Evolutionary conservation across 2,888 invertebrate genomes (phyloP).

Genomic region (Rhaphigaster nebulosa): DNA sequence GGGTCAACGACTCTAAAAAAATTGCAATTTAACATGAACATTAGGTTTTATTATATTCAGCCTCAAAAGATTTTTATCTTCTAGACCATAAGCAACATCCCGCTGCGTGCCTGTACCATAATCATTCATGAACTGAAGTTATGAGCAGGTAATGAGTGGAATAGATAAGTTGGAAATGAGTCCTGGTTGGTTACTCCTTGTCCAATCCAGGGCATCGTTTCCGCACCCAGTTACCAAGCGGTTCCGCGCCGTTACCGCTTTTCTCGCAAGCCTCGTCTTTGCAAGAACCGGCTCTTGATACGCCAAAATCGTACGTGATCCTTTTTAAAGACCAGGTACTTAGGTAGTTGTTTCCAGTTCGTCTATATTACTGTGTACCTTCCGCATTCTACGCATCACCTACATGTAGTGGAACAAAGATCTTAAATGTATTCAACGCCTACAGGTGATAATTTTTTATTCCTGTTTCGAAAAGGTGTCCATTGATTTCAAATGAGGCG

Average conservation of each 20-base stretch:
- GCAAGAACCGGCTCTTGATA: too few relatives aligned
- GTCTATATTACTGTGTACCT: not conserved
- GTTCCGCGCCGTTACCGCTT: not conserved
- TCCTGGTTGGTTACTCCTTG: not conserved
- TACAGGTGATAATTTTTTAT: not conserved
- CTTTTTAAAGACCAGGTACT: too few relatives aligned
- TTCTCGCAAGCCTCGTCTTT: not conserved
- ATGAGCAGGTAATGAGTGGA: not conserved
- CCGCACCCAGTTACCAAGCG: not conserved
- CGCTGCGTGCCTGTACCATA: too few relatives aligned
- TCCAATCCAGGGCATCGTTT: not conserved
- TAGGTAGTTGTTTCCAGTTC: not conserved
- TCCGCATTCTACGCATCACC: not conserved
- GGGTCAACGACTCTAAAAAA: not conserved
- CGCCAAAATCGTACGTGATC: too few relatives aligned
- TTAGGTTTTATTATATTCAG: not conserved
- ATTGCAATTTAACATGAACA: not conserved
- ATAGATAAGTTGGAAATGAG: not conserved
- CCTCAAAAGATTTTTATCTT: not conserved
- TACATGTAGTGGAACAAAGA: not conserved
- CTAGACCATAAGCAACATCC: not conserved
- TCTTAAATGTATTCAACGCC: not conserved
- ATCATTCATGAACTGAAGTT: not conserved
- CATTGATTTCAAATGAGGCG: not conserved
- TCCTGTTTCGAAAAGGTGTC: not conserved